Evolutionary conservation across 2,113 vertebrate genomes (phyloP).

Genomic region (Argyrosomus japonicus): DNA sequence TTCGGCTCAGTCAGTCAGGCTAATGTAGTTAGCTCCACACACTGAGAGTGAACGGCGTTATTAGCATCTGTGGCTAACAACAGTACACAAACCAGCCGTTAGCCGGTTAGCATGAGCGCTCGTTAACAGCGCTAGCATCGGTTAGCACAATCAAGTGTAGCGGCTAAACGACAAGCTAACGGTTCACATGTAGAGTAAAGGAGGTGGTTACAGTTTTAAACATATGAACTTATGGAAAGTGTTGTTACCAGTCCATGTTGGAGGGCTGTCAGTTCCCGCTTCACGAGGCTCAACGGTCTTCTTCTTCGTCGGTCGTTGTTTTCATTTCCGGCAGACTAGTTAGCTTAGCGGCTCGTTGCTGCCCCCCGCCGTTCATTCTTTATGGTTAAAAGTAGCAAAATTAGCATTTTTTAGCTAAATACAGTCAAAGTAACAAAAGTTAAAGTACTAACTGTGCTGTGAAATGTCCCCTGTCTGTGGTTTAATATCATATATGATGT

Average conservation of each 20-base stretch:
- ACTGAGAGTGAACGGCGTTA: background rate
- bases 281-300: conserved; percentile 63
- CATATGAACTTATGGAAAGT: background rate
- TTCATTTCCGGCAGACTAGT: too few species aligned
- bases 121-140: conserved; percentile 16
- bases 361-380: too few species aligned
- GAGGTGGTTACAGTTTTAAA: too few species aligned
- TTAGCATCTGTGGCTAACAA: background rate
- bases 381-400: too few species aligned
- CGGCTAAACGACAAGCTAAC: background rate
- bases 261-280: conserved; percentile 68
- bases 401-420: too few species aligned
- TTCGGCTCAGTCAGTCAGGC: too few species aligned
- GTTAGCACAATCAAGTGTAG: conserved; percentile 26
- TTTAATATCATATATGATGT: too few species aligned
- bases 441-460: too few species aligned
- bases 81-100: conserved; percentile 13
- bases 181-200: fast-evolving
- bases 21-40: background rate
- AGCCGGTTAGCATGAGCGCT: conserved; percentile 55
- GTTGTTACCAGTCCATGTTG: conserved; percentile 75
- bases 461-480: too few species aligned
- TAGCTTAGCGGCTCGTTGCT: too few species aligned
- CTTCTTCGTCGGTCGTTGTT: too few species aligned
- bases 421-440: too few species aligned